Conservation (phyloP, 2,888 invertebrate species). For the Lithophane ornitopus region DNA sequence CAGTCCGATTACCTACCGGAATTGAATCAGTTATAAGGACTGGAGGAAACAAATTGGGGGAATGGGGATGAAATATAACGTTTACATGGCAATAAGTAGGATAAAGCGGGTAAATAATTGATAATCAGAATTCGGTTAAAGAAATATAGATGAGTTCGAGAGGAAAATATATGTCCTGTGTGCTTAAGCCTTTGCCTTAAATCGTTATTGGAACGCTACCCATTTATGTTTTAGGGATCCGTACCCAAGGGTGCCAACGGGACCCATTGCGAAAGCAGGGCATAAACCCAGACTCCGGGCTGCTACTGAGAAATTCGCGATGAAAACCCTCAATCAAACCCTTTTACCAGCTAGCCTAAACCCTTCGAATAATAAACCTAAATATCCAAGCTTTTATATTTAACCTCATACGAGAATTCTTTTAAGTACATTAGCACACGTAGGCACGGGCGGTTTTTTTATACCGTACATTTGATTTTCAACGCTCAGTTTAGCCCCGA, state of each 20-base stretch:
- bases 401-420: not conserved
- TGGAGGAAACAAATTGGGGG: slow-evolving; percentile 3
- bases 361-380: not conserved
- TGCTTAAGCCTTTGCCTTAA: no score
- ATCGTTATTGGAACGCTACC: no score
- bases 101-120: slow-evolving; percentile 14
- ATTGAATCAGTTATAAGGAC: slow-evolving; percentile 8
- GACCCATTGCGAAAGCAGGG: no score
- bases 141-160: not conserved
- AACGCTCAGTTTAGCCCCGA: not conserved
- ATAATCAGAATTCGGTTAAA: not conserved
- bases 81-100: slow-evolving; percentile 5
- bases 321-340: not conserved
- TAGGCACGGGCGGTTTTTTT: not conserved
- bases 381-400: not conserved
- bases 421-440: not conserved
- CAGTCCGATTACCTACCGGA: slow-evolving; percentile 5
- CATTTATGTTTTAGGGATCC: no score
- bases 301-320: not conserved
- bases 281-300: not conserved
- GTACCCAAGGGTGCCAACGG: no score
- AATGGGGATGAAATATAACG: slow-evolving; percentile 24
- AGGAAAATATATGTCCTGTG: not conserved
- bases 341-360: not conserved
- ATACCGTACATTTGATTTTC: not conserved